Evolutionary conservation across 2,113 vertebrate species (phyloP).

Genomic region (Xenopus laevis): DNA sequence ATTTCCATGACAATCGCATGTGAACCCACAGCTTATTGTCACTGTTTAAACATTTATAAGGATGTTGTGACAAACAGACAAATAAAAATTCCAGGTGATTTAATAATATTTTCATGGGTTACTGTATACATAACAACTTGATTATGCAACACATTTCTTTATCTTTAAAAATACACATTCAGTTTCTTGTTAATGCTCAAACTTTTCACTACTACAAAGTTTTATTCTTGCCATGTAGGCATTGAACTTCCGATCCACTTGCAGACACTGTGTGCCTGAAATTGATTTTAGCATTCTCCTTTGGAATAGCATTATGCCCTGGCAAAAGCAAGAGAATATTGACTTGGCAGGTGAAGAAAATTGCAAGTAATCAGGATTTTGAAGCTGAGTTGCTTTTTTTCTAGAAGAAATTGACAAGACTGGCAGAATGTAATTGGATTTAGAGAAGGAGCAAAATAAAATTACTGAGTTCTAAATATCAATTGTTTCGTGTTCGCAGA

Average conservation of each 20-base stretch:
- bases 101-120: too few species aligned
- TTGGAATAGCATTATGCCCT: slow-evolving; percentile 14
- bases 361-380: slow-evolving; percentile 37
- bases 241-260: background rate
- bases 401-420: slow-evolving; percentile 38
- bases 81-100: too few species aligned
- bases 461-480: slow-evolving; percentile 32
- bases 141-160: too few species aligned
- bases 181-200: too few species aligned
- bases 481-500: slow-evolving; percentile 15
- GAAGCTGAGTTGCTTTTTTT: slow-evolving; percentile 16
- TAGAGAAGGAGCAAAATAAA: slow-evolving; percentile 30
- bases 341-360: slow-evolving; percentile 43
- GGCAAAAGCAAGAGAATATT: slow-evolving; percentile 22
- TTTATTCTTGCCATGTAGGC: too few species aligned
- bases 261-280: background rate
- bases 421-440: slow-evolving; percentile 37
- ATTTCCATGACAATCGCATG: too few species aligned
- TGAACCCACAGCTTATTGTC: too few species aligned
- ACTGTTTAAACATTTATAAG: too few species aligned
- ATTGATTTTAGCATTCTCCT: slow-evolving; percentile 32
- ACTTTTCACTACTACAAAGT: too few species aligned
- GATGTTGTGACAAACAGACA: too few species aligned
- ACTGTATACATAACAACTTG: too few species aligned
- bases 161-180: too few species aligned